phyloP scores from a whole-genome alignment of 2,888 invertebrate species.

The Conchocele bisecta region DNA sequence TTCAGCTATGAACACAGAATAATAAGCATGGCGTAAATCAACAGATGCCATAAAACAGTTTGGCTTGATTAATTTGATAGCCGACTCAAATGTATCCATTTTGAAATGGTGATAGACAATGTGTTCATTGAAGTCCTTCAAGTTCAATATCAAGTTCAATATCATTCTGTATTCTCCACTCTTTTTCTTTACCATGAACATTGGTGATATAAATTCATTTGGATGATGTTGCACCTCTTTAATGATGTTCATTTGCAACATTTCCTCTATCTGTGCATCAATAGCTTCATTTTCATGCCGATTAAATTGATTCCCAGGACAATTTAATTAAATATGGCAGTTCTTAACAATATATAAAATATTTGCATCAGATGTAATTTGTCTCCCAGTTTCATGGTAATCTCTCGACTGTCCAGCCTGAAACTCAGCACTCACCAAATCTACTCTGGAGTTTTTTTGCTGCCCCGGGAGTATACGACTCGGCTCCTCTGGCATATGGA shows the following conservation, averaged over 20 bases:
- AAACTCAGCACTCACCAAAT: constrained; percentile 9
- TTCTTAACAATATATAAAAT: constrained; percentile 24
- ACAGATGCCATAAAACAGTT: constrained; percentile 52
- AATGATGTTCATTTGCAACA: constrained; percentile 19
- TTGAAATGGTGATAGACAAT: constrained; percentile 60
- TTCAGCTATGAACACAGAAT: constrained; percentile 41
- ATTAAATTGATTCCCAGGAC: too few relatives aligned
- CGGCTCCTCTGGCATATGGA: too few relatives aligned
- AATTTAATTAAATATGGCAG: constrained; percentile 4
- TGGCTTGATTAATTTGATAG: constrained; percentile 31
- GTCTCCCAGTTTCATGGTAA: constrained; percentile 20
- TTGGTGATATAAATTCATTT: constrained; percentile 34
- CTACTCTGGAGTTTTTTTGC: too few relatives aligned
- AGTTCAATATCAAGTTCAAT: constrained; percentile 43
- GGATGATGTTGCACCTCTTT: constrained; percentile 19
- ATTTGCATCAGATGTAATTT: constrained; percentile 12
- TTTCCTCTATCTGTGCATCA: constrained; percentile 22
- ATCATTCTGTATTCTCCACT: constrained; percentile 33
- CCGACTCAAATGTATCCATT: constrained; percentile 54
- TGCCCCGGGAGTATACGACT: too few relatives aligned
- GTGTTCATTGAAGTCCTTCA: constrained; percentile 42
- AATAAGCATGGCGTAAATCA: constrained; percentile 55
- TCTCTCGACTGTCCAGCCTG: constrained; percentile 19
- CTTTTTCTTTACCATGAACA: constrained; percentile 26
- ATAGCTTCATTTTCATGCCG: too few relatives aligned